Evolutionary conservation across 2,797 vertebrate genomes (phyloP).

Genomic region (Austrolebias charrua): DNA sequence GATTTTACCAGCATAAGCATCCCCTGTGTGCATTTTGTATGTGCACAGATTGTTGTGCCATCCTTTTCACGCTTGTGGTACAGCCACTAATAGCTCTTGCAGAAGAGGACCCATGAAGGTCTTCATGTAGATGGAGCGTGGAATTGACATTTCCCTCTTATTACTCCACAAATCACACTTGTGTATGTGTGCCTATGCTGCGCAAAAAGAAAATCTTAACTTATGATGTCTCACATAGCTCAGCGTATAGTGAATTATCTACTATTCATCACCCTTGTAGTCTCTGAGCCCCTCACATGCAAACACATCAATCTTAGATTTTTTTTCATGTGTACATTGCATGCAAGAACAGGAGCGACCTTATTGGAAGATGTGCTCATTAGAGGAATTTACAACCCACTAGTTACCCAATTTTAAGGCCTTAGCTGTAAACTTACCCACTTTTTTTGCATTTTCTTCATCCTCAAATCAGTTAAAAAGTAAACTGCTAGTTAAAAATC

Average conservation of each 20-base stretch:
- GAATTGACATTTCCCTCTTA: conserved; percentile 56
- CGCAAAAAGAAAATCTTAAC: conserved; percentile 26
- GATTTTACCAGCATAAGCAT: not conserved
- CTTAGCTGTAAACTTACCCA: too few relatives aligned
- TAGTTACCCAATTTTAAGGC: not conserved
- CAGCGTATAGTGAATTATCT: conserved; percentile 27
- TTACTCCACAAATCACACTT: conserved; percentile 45
- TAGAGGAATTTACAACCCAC: not conserved
- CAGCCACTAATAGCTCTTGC: conserved; percentile 23
- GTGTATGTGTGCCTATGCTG: not conserved
- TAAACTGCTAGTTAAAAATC: too few relatives aligned
- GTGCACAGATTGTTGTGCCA: conserved; percentile 1
- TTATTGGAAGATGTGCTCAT: not conserved
- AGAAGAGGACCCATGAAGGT: conserved; percentile 38
- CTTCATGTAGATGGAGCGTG: conserved; percentile 41
- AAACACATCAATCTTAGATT: not conserved
- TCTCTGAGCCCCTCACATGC: conserved; percentile 1
- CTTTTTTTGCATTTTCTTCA: too few relatives aligned
- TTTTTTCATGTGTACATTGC: not conserved
- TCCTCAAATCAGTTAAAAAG: too few relatives aligned
- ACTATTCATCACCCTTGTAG: conserved; percentile 30
- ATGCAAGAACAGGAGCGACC: not conserved
- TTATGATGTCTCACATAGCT: conserved; percentile 27
- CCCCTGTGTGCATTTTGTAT: not conserved
- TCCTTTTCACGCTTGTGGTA: conserved; percentile 14